Evolutionary conservation across 1,140 invertebrate species (phyloP), one percentile per base, ranked within the genome.

Genomic region (Diabrotica undecimpunctata): DNA sequence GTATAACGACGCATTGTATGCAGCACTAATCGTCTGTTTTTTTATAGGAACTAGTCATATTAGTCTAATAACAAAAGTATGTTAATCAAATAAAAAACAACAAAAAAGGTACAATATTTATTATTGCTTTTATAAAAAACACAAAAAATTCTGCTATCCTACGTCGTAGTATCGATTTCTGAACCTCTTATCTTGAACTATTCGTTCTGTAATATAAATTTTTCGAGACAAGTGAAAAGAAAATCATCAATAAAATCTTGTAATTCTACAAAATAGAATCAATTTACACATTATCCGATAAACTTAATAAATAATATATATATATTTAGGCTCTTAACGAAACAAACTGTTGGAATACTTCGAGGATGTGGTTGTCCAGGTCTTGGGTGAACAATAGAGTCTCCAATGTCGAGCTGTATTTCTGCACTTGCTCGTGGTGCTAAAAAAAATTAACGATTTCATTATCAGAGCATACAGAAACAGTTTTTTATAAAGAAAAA

Each of bases 381-480:
- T 98, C 96, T 75, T 94, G 92, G 0, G 96, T 97, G 79, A 99
- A 99, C 7, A 99, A 84, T 37, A 99, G 81, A 0, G 92, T 96
- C 79, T 98, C 95, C 77, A 99, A 78, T 0, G 95, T 98, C 65
- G 90, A 91, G 76, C 94, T 95, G 82, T 97, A 98, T 75, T 95
- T 94, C 82, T 95, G 95, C n/a, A 99, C 96, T 86, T 98, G 94
- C 76, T 97, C 94, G 79, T 97, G 92, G 80, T 99, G 96, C 95
- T 92, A 78, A 25, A 85, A 82, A 77, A 68, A 75, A 77, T 72
- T 46, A 46, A 46, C 11, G 11, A 46, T n/a, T n/a, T n/a, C n/a
- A 72, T 62, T n/a, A 52, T 1, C 7, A 6, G 50, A 52, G 8
- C 6, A 12, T 52, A 52, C 11, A 52, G 11, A 5, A 52, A 64